Percentiles rank a stretch among this genome's conserved stretches.
These are phyloP conservation scores for Saccostrea echinata DNA, from an alignment of 1,140 invertebrate species.

Conservation along the genomic window DNA sequence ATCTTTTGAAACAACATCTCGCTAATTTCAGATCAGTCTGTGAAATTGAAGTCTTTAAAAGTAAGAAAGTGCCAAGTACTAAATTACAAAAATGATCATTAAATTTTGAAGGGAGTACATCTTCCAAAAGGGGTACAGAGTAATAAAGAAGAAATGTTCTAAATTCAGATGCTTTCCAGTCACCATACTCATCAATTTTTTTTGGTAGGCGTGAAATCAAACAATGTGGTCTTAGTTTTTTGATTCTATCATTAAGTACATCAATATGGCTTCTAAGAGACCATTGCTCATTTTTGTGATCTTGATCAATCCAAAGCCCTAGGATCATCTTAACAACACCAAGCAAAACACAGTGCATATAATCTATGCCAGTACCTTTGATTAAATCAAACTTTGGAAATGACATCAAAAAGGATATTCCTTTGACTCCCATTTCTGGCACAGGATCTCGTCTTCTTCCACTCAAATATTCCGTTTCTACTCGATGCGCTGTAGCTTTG, in stretches of 20 bases:
- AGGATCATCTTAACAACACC: conserved; percentile 36
- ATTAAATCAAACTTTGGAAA: conserved; percentile 40
- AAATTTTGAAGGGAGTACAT: conserved; percentile 24
- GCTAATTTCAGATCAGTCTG: conserved; percentile 27
- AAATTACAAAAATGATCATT: conserved; percentile 25
- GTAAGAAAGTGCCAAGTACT: conserved; percentile 33
- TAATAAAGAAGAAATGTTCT: conserved; percentile 49
- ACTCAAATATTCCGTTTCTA: background rate
- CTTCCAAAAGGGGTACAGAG: conserved; percentile 40
- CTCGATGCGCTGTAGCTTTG: background rate
- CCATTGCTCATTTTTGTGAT: conserved; percentile 39
- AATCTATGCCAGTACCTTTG: conserved; percentile 11
- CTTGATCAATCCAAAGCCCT: conserved; percentile 39
- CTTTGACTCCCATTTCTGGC: conserved; percentile 45
- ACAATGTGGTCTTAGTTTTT: conserved; percentile 10
- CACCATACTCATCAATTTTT: conserved; percentile 25
- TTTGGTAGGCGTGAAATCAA: conserved; percentile 37
- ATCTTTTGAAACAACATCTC: conserved; percentile 40
- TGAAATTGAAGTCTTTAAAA: conserved; percentile 39
- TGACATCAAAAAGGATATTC: conserved; percentile 14
- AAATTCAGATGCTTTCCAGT: conserved; percentile 48
- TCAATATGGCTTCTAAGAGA: conserved; percentile 26
- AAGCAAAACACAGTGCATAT: conserved; percentile 41
- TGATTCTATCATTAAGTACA: conserved; percentile 38
- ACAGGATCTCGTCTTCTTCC: conserved; percentile 11